These are phyloP conservation scores for Plutella xylostella DNA, from an alignment of 2,888 invertebrate species.

Conservation along the genomic window DNA sequence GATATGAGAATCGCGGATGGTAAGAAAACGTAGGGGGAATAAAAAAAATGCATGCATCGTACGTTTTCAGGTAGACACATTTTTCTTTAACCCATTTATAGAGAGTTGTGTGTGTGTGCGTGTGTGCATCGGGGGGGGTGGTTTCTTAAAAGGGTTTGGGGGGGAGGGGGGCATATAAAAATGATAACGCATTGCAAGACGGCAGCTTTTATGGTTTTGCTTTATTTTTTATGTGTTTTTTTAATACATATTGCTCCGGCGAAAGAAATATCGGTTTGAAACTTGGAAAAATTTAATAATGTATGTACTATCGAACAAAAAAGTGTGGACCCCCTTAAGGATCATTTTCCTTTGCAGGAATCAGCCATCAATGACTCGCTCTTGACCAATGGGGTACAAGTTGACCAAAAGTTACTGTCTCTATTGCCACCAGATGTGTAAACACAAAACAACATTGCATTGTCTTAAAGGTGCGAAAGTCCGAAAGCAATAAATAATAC, in stretches of 20 bases:
- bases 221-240: conserved; percentile 65
- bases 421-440: no score
- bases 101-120: conserved; percentile 44
- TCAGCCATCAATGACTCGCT: no score
- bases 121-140: conserved; percentile 41
- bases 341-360: no score
- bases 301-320: no score
- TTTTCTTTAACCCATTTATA: conserved; percentile 70
- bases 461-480: no score
- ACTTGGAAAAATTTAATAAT: conserved; percentile 18
- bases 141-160: conserved; percentile 33
- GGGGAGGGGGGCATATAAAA: conserved; percentile 60
- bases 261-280: conserved; percentile 21
- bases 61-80: conserved; percentile 70
- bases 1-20: conserved; percentile 70
- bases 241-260: conserved; percentile 37
- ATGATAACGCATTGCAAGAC: conserved; percentile 71
- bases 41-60: conserved; percentile 66
- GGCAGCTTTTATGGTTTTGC: conserved; percentile 68
- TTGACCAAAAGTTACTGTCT: no score
- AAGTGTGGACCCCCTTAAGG: no score
- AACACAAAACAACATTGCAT: no score
- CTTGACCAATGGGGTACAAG: no score
- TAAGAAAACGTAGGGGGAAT: conserved; percentile 65
- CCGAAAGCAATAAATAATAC: no score